Evolutionary conservation across 2,797 vertebrate genomes (phyloP).

Genomic region (Percopsis omiscomaycus): DNA sequence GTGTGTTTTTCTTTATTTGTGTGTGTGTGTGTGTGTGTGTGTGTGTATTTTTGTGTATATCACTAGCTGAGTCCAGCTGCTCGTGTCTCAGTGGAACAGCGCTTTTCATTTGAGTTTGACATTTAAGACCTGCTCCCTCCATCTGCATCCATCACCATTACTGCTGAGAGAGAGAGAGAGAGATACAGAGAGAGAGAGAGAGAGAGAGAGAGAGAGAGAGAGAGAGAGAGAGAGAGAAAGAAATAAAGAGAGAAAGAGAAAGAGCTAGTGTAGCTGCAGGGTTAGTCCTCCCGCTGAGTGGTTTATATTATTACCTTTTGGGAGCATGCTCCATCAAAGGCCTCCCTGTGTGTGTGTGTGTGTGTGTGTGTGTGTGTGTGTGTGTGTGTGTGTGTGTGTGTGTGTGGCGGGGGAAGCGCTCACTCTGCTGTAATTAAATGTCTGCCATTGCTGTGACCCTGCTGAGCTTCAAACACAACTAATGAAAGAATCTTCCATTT

Average conservation of each 20-base stretch:
- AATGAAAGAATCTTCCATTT: constrained; percentile 69
- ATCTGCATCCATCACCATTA: constrained; percentile 71
- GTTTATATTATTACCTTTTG: constrained; percentile 63
- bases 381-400: constrained; percentile 15
- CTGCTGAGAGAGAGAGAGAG: constrained; percentile 36
- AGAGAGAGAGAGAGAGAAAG: constrained; percentile 17
- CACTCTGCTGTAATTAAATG: constrained; percentile 67
- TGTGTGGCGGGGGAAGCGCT: constrained; percentile 17
- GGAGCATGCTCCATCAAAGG: constrained; percentile 53
- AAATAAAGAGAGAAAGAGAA: constrained; percentile 7
- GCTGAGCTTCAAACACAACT: constrained; percentile 65
- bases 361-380: constrained; percentile 16
- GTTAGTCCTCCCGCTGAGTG: constrained; percentile 60
- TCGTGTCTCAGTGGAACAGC: constrained; percentile 54
- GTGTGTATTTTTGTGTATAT: constrained; percentile 26
- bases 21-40: constrained; percentile 20
- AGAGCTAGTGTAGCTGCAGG: constrained; percentile 20
- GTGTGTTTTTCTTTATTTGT: constrained; percentile 4
- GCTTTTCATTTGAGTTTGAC: constrained; percentile 68
- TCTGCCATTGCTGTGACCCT: constrained; percentile 57
- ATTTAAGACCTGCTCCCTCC: constrained; percentile 65
- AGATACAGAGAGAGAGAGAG: constrained; percentile 11
- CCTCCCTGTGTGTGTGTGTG: constrained; percentile 30
- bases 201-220: constrained; percentile 12
- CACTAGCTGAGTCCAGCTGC: constrained; percentile 53